Base-by-base conservation (phyloP, 2,888 invertebrate genomes). In the Lasioglossum vierecki region DNA sequence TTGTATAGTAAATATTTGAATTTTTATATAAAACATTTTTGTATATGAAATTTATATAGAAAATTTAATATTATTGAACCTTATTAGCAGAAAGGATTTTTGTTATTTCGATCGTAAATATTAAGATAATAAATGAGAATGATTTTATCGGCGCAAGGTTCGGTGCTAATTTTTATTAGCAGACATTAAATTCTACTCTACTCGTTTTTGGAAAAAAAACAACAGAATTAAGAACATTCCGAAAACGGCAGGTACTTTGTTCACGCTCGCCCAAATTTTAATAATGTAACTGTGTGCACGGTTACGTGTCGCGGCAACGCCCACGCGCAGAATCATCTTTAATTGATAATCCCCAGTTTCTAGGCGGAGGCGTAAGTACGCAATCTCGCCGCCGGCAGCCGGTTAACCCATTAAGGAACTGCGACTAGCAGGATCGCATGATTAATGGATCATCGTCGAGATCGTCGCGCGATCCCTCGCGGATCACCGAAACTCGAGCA, bases 261-360 rank as follows among this genome's bases (percentile, higher is more conserved):
- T n/a, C 22, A 9, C 53, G 3, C 22, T 53, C 9, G 53, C 0
- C 53, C 22, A 53, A 22, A 53, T 53, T 22, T 22, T 8, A n/a
- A 53, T 22, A 22, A 18, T 35, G 66, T 4, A 4, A 8, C 8
- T 1, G 8, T 35, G 66, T 8, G 35, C 66, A 66, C 35, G 22
- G 18, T 18, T 15, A 18, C 2, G 35, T 66, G 66, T 66, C 35
- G 35, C 35, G 8, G 22, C 66, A 35, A 18, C 66, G 35, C 66
- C 35, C 66, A 66, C 66, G 49, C 49, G 73, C 30, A 18, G 73
- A 63, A 15, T 63, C n/a, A 53, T 22, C 44, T 15, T 78, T 49
- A 86, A 87, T 87, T 84, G 82, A 87, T 84, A 82, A 88, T 82
- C 79, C 78, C 66, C 57, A 57, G 79, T 73, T 77, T 71, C 79